Conservation (phyloP, 2,113 vertebrate genomes). For the Salvator merianae region DNA sequence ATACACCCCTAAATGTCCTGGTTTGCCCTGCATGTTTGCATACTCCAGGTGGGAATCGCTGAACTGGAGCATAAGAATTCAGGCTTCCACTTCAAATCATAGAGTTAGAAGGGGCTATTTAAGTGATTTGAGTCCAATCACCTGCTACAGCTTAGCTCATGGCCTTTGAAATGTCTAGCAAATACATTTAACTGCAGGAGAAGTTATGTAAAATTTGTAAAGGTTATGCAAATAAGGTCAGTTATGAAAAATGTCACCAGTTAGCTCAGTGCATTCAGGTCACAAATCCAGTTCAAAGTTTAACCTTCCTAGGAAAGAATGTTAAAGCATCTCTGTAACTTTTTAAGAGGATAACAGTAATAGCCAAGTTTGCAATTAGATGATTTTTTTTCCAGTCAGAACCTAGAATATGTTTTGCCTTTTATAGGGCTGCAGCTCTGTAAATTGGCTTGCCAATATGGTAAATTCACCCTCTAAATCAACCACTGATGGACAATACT, state of each 20-base stretch:
- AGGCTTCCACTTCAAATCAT: no score
- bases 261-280: neutral
- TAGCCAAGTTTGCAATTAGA: neutral
- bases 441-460: neutral
- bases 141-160: no score
- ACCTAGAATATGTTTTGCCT: neutral
- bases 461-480: neutral
- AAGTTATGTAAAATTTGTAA: neutral
- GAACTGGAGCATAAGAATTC: no score
- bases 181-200: neutral
- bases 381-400: neutral
- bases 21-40: no score
- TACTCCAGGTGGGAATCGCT: no score
- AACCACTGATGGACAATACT: no score
- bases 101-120: no score
- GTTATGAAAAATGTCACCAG: neutral
- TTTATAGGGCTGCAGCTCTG: neutral
- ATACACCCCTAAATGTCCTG: no score
- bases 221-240: neutral
- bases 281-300: neutral
- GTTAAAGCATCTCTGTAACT: neutral
- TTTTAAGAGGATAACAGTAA: slow-evolving; percentile 25
- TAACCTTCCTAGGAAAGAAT: neutral
- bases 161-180: neutral
- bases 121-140: no score